Conservation (phyloP, 2,113 vertebrate genomes). For the Takifugu bimaculatus region DNA sequence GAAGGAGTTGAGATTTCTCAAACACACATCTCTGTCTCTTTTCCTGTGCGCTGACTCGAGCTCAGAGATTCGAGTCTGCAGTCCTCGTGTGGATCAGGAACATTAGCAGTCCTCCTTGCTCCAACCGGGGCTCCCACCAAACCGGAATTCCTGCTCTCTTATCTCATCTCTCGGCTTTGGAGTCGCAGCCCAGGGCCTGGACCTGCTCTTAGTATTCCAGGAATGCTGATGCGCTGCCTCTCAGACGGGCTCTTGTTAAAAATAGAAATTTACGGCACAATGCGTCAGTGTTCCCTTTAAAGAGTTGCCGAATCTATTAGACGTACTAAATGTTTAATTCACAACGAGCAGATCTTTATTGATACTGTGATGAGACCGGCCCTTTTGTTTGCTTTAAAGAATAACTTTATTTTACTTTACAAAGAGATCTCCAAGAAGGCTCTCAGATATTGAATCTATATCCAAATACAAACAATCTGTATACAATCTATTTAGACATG, state of each 20-base stretch:
- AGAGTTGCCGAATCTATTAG: neutral
- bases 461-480: conserved; percentile 63
- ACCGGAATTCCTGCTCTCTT: conserved; percentile 69
- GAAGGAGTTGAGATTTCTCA: neutral
- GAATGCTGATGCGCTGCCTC: conserved; percentile 57
- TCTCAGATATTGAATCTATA: conserved; percentile 51
- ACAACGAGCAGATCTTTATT: too few relatives aligned
- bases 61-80: neutral
- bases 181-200: conserved; percentile 28
- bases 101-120: too few relatives aligned
- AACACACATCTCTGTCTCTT: neutral
- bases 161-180: conserved; percentile 71
- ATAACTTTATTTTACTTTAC: conserved; percentile 72
- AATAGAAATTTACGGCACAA: conserved; percentile 43
- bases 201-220: conserved; percentile 52
- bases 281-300: neutral
- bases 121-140: conserved; percentile 24
- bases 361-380: too few relatives aligned
- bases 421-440: conserved; percentile 59
- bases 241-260: conserved; percentile 40
- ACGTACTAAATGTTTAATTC: neutral
- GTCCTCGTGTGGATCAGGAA: neutral
- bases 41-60: neutral
- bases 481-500: conserved; percentile 39
- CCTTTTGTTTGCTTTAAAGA: conserved; percentile 51